These are phyloP conservation scores for Onychomys leucogaster DNA, from an alignment of 2,797 vertebrate genomes.

Conservation along the genomic window DNA sequence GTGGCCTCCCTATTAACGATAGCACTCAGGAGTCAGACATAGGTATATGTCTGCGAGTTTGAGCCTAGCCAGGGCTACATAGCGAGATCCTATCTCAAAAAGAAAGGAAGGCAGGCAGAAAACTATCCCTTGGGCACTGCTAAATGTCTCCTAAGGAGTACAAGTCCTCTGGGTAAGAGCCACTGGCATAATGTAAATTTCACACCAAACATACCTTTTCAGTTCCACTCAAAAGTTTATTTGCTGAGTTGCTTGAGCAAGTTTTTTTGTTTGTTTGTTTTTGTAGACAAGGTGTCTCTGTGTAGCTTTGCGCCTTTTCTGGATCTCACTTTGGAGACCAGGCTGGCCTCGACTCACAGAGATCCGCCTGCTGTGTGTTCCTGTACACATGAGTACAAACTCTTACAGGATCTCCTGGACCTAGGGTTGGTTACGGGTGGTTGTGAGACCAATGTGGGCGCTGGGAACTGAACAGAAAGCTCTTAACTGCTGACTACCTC, in stretches of 20 bases:
- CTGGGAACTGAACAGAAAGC: neutral
- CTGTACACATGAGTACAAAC: neutral
- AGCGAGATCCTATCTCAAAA: neutral
- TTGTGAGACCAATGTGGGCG: neutral
- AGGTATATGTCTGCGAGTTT: neutral
- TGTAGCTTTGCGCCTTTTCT: too few species aligned
- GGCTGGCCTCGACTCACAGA: too few species aligned
- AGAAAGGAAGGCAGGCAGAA: neutral
- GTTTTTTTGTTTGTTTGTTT: too few species aligned
- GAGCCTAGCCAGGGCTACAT: neutral
- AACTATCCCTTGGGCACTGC: conserved; percentile 23
- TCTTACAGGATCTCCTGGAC: neutral
- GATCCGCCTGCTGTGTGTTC: too few species aligned
- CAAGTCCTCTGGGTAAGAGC: neutral
- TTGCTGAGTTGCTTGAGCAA: conserved; percentile 27
- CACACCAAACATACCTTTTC: conserved; percentile 36
- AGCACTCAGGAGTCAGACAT: neutral
- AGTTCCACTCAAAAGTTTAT: neutral
- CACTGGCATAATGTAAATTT: neutral
- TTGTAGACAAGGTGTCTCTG: too few species aligned
- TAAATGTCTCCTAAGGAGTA: neutral
- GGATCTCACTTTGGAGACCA: too few species aligned
- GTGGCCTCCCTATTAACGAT: neutral
- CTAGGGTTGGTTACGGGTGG: neutral
- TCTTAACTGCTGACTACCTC: neutral